Conservation (phyloP, 2,113 vertebrate genomes). For the Sorex araneus region DNA sequence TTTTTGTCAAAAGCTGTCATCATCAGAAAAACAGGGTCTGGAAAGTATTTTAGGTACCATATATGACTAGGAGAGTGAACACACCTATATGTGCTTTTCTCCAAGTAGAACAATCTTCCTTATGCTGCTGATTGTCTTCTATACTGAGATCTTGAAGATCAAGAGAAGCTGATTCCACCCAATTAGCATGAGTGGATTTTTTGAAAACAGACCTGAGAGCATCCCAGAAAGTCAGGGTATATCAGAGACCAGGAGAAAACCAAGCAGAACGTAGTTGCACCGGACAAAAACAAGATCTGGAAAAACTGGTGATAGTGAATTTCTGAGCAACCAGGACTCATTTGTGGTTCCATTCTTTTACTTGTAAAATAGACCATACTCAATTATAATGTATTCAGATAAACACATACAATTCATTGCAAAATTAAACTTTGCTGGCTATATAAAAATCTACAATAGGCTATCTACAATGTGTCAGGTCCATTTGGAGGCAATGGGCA, state of each 20-base stretch:
- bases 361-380: too few relatives aligned
- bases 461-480: background rate
- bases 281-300: background rate
- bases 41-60: background rate
- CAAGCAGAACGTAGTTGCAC: background rate
- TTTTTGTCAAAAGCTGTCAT: background rate
- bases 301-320: background rate
- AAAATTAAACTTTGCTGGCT: background rate
- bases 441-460: background rate
- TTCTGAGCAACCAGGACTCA: background rate
- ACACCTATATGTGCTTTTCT: background rate
- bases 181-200: background rate
- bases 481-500: background rate
- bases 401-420: background rate
- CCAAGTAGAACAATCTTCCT: background rate
- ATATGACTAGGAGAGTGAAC: background rate
- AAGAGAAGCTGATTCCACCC: background rate
- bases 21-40: conserved; percentile 22
- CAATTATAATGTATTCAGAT: background rate
- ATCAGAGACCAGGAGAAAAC: background rate
- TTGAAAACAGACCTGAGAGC: background rate
- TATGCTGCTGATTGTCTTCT: conserved; percentile 2
- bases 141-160: background rate
- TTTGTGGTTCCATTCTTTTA: background rate
- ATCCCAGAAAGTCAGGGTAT: fast-evolving